Base-by-base conservation (phyloP, 1,140 invertebrate species). In the Caenorhabditis inopinata region DNA sequence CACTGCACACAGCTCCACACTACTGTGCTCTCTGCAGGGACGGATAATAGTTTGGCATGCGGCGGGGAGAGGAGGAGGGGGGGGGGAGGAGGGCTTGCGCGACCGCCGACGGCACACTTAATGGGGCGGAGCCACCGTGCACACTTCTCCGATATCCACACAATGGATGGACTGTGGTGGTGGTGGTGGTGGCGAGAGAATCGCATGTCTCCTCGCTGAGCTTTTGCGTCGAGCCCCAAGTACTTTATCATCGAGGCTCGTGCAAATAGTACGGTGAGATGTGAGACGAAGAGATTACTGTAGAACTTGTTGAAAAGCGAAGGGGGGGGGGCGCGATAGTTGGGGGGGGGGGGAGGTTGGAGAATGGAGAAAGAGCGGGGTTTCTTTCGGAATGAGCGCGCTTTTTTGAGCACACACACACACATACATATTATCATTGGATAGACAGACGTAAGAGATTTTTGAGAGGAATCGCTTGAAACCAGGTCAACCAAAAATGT, bases 11-110 rank as follows among this genome's bases (percentile, higher is more conserved):
- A 68, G 58, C 58, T 68, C 58, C 58, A 68, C 58, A 68, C 58
- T 68, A 68, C 32, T 68, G 58, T 68, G 58, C 58, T 16, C n/a
- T n/a, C 25, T 29, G n/a, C 11, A 42, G n/a, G 58, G 25, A 12
- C 23, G 32, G 58, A 68, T 68, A 68, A 68, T 68, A 68, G 58
- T 68, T 68, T 68, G 58, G 58, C 58, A 68, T n/a, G 23, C 58
- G 23, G 16, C 14, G 11, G 25, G 14, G 38, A 42, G 38, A 42
- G 38, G n/a, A n/a, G n/a, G n/a, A n/a, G n/a, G n/a, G n/a, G n/a
- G n/a, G n/a, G n/a, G n/a, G n/a, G n/a, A n/a, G n/a, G n/a, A n/a
- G n/a, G n/a, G n/a, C n/a, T n/a, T n/a, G n/a, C n/a, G n/a, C n/a
- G n/a, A n/a, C 38, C 14, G 5, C 38, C 5, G 6, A 7, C 38